These are phyloP conservation scores for Lithobates pipiens DNA, from an alignment of 2,797 vertebrate genomes.

Conservation along the genomic window DNA sequence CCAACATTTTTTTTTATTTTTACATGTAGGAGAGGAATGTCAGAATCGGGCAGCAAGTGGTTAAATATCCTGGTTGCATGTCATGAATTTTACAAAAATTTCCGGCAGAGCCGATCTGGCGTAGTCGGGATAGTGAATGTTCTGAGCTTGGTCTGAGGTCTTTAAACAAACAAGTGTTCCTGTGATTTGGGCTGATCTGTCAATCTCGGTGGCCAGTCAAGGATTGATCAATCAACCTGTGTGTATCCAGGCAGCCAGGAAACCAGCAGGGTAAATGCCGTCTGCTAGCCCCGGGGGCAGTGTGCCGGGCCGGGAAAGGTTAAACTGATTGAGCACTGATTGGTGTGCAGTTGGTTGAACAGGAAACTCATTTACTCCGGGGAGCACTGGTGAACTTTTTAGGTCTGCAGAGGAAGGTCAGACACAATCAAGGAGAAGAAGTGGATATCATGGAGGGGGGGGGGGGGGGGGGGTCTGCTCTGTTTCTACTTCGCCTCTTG, in stretches of 20 bases:
- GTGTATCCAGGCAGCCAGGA: conserved; percentile 44
- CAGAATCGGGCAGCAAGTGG: too few species aligned
- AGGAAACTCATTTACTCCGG: conserved; percentile 46
- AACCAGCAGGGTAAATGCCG: conserved; percentile 47
- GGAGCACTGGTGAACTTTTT: conserved; percentile 32
- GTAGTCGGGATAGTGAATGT: not conserved
- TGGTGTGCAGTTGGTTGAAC: conserved; percentile 39
- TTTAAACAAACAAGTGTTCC: conserved; percentile 39
- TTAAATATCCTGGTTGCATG: not conserved
- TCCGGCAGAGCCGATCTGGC: not conserved
- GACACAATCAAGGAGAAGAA: conserved; percentile 15
- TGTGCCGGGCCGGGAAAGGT: conserved; percentile 23
- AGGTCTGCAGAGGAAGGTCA: conserved; percentile 17
- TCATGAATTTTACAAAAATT: not conserved
- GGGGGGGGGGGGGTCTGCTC: too few species aligned
- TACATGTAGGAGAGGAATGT: too few species aligned
- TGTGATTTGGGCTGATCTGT: conserved; percentile 3
- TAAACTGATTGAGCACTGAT: conserved; percentile 58
- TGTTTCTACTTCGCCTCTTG: too few species aligned
- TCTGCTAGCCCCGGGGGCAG: conserved; percentile 52
- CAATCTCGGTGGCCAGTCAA: not conserved
- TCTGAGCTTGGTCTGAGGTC: not conserved
- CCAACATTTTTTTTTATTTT: too few species aligned
- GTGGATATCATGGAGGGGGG: too few species aligned
- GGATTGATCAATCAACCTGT: conserved; percentile 45